Conservation (phyloP, 2,888 invertebrate genomes). For the Pterobdella sp. region DNA sequence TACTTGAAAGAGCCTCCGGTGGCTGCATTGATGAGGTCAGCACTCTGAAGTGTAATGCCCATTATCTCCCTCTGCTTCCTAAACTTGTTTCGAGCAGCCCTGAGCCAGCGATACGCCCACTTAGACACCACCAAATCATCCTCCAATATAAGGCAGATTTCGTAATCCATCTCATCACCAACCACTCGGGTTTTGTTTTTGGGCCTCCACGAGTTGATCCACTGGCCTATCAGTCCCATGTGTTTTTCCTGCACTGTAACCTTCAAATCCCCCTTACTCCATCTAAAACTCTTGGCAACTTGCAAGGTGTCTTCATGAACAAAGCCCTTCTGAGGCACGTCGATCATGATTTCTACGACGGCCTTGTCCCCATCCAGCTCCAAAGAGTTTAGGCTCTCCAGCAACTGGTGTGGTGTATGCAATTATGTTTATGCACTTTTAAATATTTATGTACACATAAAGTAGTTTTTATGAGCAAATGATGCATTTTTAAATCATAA, state of each 20-base stretch:
- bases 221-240: conserved; percentile 39
- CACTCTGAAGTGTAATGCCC: conserved; percentile 33
- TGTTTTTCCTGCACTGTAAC: conserved; percentile 36
- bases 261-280: conserved; percentile 34
- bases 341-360: conserved; percentile 39
- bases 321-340: conserved; percentile 30
- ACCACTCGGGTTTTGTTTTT: neutral
- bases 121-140: conserved; percentile 40
- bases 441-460: no score
- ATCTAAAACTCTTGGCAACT: conserved; percentile 35
- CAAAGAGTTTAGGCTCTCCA: conserved; percentile 34
- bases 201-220: conserved; percentile 41
- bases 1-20: conserved; percentile 31
- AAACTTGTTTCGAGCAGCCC: conserved; percentile 26
- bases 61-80: conserved; percentile 22
- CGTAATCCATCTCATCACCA: conserved; percentile 33
- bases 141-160: conserved; percentile 43
- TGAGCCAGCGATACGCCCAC: conserved; percentile 33
- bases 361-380: conserved; percentile 34
- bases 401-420: conserved; percentile 34
- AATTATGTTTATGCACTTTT: no score
- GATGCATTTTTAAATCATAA: no score
- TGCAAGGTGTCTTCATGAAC: conserved; percentile 33
- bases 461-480: no score
- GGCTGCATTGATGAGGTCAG: conserved; percentile 35